Base-by-base conservation (phyloP, 2,113 vertebrate species). In the Manacus vitellinus region DNA sequence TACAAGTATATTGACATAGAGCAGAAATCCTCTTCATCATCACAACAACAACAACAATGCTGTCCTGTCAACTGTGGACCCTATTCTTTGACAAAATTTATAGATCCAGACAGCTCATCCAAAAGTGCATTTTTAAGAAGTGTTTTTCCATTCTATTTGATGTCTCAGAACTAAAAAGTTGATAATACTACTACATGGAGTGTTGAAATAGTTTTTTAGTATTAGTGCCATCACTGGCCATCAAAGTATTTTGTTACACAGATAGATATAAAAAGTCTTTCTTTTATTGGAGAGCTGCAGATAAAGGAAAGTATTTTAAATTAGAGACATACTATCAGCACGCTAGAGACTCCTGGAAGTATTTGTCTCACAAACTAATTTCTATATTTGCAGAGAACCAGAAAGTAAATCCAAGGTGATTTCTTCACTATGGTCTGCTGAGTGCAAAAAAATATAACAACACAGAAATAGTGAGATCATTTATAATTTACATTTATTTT, bases 401-500 rank as follows among this genome's bases (percentile, higher is more conserved):
- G 27, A 89, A 77, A 82, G 10, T 67, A 91, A 92, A 88, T 51
- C 16, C 35, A 49, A 71, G 47, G 46, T 67, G 28, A 78, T 92
- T 77, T 86, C 59, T 94, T 81, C 28, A 65, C 37, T 35, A 1
- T 13, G 8, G 25, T 56, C 27, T 78, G n/a, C 46, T 52, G 52
- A 91, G 31, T 74, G 27, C 43, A 72, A 65, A 87, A 86, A 92
- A 86, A 84, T 35, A 54, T 14, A 85, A 22, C 44, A 89, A 39
- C 35, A 63, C 22, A 84, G 66, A 72, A 79, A 39, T 24, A 68
- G 55, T 41, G 66, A 73, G 6, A 52, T 58, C 17, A 52, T 86
- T 87, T 81, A 33, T 77, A 5, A 39, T 91, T 91, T 84, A n/a
- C 12, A 68, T 63, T 78, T 96, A 52, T 82, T 94, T 94, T 79